Evolutionary conservation across 23 tunicate genomes (phyloP).

Genomic region (Styela clava): DNA sequence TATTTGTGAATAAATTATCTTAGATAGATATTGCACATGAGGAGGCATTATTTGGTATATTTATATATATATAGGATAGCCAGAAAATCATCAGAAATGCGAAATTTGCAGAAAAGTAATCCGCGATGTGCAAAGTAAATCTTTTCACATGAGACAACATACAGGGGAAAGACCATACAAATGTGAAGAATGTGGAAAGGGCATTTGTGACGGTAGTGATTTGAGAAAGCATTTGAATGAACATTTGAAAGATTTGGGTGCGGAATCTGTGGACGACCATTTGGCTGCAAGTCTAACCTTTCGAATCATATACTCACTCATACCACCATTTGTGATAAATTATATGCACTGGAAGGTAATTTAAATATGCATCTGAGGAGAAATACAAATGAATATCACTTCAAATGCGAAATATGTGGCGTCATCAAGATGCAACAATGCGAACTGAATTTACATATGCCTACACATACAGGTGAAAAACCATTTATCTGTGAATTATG

Average conservation of each 20-base stretch:
- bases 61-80: too few relatives aligned
- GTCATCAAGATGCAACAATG: not conserved
- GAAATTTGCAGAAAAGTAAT: not conserved
- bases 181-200: not conserved
- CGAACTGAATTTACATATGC: not conserved
- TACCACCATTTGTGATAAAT: not conserved
- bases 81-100: too few relatives aligned
- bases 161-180: not conserved
- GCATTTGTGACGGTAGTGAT: not conserved
- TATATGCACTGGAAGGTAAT: not conserved
- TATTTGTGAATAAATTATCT: too few relatives aligned
- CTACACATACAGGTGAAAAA: constrained; percentile 4
- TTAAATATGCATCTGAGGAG: not conserved
- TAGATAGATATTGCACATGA: too few relatives aligned
- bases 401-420: not conserved
- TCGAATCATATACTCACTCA: not conserved
- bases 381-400: not conserved
- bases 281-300: not conserved
- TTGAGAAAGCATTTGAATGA: not conserved
- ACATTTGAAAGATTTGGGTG: not conserved
- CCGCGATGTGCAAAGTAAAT: not conserved
- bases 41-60: too few relatives aligned
- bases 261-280: not conserved
- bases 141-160: not conserved
- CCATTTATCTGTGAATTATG: constrained; percentile 37